These are phyloP conservation scores for Drosophila kohkoa DNA, from an alignment of 1,140 invertebrate genomes.

Conservation along the genomic window DNA sequence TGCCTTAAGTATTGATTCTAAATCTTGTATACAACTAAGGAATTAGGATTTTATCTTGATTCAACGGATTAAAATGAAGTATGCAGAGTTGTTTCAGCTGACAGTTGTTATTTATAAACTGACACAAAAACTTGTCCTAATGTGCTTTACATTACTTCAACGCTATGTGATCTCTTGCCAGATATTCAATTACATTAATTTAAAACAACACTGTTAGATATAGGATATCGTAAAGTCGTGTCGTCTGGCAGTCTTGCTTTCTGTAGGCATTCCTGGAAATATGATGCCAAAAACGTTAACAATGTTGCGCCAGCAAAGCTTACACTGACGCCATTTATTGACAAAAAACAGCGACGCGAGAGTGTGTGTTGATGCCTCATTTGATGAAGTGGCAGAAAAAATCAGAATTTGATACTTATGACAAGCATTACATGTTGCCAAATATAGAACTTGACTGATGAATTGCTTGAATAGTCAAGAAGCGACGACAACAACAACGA, in stretches of 20 bases:
- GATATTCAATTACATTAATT: background rate
- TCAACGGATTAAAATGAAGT: too few relatives aligned
- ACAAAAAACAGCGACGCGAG: slow-evolving; percentile 24
- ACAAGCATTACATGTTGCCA: slow-evolving; percentile 7
- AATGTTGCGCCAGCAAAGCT: slow-evolving; percentile 19
- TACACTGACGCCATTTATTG: slow-evolving; percentile 39
- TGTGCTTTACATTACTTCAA: background rate
- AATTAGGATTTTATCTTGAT: too few relatives aligned
- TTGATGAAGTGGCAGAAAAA: slow-evolving; percentile 56
- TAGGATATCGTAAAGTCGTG: slow-evolving; percentile 26
- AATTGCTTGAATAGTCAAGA: slow-evolving; percentile 1
- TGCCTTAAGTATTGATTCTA: too few relatives aligned
- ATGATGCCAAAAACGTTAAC: slow-evolving; percentile 15
- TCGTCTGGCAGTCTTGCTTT: background rate
- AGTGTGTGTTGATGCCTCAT: slow-evolving; percentile 43
- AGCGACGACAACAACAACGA: background rate
- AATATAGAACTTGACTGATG: slow-evolving; percentile 38
- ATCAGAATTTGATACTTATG: slow-evolving; percentile 41
- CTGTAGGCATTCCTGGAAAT: background rate
- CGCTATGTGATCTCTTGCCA: background rate
- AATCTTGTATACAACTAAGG: too few relatives aligned
- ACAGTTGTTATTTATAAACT: too few relatives aligned
- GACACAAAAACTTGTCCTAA: too few relatives aligned
- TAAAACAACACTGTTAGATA: background rate
- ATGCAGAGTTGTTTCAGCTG: too few relatives aligned